Evolutionary conservation across 2,888 invertebrate species (phyloP).

Genomic region (Pelosia muscerda): DNA sequence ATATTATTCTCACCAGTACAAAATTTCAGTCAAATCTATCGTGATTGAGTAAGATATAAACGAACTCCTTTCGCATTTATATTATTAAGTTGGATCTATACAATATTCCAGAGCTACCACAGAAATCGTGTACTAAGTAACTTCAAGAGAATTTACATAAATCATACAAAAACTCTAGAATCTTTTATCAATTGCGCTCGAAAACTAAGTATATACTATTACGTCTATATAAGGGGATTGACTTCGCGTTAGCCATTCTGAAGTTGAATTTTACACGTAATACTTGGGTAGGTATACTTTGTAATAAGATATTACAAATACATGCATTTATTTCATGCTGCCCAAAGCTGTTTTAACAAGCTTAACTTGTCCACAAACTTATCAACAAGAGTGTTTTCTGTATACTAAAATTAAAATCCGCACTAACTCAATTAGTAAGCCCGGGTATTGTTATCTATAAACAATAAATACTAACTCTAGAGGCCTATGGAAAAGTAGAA

Average conservation of each 20-base stretch:
- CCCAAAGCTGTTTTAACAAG: background rate
- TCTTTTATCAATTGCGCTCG: background rate
- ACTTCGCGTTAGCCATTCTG: background rate
- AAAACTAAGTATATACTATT: background rate
- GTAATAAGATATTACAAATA: background rate
- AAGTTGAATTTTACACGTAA: background rate
- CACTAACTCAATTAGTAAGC: too few species aligned
- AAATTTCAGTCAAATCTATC: too few species aligned
- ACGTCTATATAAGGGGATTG: background rate
- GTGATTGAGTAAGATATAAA: too few species aligned
- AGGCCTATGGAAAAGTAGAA: too few species aligned
- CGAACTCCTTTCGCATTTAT: background rate
- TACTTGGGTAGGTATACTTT: background rate
- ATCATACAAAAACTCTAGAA: background rate
- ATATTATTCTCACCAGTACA: too few species aligned
- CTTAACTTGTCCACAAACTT: background rate
- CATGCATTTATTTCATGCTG: background rate
- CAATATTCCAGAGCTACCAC: background rate
- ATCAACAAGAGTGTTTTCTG: too few species aligned
- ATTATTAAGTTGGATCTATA: background rate
- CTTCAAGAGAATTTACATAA: background rate
- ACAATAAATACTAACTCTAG: too few species aligned
- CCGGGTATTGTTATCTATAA: too few species aligned
- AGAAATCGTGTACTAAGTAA: background rate
- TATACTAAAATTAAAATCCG: too few species aligned